Evolutionary conservation across 2,797 vertebrate species (phyloP).

Genomic region (Amniataba percoides): DNA sequence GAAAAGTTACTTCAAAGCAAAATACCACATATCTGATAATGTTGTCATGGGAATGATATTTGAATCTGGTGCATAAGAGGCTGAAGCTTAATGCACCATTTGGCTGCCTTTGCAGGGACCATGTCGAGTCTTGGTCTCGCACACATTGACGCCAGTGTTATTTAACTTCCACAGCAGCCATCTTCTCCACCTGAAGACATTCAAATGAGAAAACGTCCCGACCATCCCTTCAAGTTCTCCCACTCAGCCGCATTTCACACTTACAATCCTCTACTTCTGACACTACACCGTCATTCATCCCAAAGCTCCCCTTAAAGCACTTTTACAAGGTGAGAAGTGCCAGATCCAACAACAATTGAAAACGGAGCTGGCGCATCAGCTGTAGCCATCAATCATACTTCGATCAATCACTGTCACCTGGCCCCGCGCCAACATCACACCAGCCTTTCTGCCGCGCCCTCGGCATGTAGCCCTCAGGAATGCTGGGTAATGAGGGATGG

Average conservation of each 20-base stretch:
- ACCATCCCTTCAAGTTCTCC: constrained; percentile 32
- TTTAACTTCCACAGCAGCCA: constrained; percentile 8
- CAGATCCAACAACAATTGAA: constrained; percentile 84
- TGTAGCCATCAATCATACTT: constrained; percentile 86
- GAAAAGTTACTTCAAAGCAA: background rate
- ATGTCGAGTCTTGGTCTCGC: background rate
- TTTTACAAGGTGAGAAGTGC: constrained; percentile 89
- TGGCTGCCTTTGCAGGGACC: constrained; percentile 1
- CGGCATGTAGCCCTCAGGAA: constrained; percentile 78
- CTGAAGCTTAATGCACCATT: background rate
- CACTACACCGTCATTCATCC: constrained; percentile 56
- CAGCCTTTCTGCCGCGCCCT: constrained; percentile 70
- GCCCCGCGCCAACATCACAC: constrained; percentile 64
- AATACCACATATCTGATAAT: background rate
- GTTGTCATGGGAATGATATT: constrained; percentile 27
- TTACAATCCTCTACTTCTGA: constrained; percentile 50
- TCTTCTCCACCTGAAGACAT: background rate
- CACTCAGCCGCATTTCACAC: constrained; percentile 60
- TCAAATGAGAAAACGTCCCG: constrained; percentile 20
- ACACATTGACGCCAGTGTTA: background rate
- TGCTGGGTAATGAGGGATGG: constrained; percentile 83
- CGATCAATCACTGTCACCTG: constrained; percentile 85
- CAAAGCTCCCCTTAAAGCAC: constrained; percentile 76
- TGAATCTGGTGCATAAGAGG: background rate
- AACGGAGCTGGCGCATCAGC: constrained; percentile 83